Base-by-base conservation (phyloP, 2,113 vertebrate genomes). In the Cnemophilus loriae region DNA sequence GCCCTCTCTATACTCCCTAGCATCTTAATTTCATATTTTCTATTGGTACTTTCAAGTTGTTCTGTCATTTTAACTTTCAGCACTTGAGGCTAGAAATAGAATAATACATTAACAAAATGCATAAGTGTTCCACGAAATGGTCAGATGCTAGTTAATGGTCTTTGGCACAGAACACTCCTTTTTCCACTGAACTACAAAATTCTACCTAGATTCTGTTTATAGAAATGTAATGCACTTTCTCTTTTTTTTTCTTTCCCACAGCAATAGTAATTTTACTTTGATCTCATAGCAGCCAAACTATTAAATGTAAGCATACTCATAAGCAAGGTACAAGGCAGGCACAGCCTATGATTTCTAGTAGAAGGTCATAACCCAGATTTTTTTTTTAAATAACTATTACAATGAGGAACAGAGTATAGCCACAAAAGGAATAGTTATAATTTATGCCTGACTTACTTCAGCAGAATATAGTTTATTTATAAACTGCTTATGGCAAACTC, bases 401-500 rank as follows among this genome's bases (percentile, higher is more conserved):
- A 98, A 97, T 98, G 98, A 98, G 91, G 92, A 98, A 97, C 94
- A 65, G 95, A 96, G 65, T 96, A 97, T 81, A 98, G 89, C 93
- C 95, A 98, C 97, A 97, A 98, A 98, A 98, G 95, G 95, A 98
- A 97, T 97, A 97, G 97, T 98, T 98, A 97, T 98, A 98, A 98
- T 98, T 98, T 98, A 98, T 98, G 97, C 97, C 97, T 98, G 97
- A 98, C 97, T 98, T 98, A 97, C 97, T 98, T 98, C 97, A 98
- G 98, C 97, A 97, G 98, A 98, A 97, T 98, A 98, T 98, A 98
- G 98, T 98, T 98, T 98, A 98, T 98, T 98, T 98, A 98, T 98
- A 98, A 98, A 98, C 98, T 98, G 97, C 98, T 98, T 98, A 98
- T 98, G 98, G 98, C 98, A 98, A 98, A 98, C 97, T 98, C 98